Evolutionary conservation across 2,888 invertebrate species (phyloP), one percentile per base, ranked within the genome.

Genomic region (Polymixis lichenea): DNA sequence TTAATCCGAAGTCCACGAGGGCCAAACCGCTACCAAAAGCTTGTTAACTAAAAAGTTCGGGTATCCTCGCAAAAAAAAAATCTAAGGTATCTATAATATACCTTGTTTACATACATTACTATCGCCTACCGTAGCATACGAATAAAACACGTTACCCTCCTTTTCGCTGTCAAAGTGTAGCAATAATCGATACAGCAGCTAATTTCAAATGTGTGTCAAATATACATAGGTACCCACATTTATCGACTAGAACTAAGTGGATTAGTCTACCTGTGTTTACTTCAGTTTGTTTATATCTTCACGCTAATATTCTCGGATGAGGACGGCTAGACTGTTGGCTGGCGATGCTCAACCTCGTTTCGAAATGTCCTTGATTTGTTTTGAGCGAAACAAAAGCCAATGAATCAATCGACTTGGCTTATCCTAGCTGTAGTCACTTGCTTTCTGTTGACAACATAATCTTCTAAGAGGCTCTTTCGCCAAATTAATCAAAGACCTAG

Each of bases 161-260:
- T 43, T 83, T 72, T 60, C 38, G 58, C 49, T n/a, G 62, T 68
- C 68, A 60, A 60, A 80, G 46, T 79, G 71, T 15, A 17, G 72
- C 84, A 65, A 78, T 11, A 68, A 83, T 83, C 79, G 65, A 83
- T 83, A 83, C 51, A 56, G 28, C 22, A 28, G 51, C 70, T 79
- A 65, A 78, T 77, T 79, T 17, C 46, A 64, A 78, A 83, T 78
- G 68, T 72, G 68, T 79, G 84, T 78, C 65, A 83, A 73, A 79
- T 73, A 61, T n/a, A n/a, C n/a, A n/a, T 56, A 83, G 51, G 32
- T 78, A 65, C 28, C 19, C n/a, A 64, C 64, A 2, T 13, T 61
- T 51, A 58, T 71, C 22, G 46, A 43, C 25, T 38, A 60, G 53
- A 43, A 56, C 58, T 69, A 81, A 81, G 49, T 78, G 68, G 68